Evolutionary conservation across 2,113 vertebrate genomes (phyloP).

Genomic region (Bujurquina vittata): DNA sequence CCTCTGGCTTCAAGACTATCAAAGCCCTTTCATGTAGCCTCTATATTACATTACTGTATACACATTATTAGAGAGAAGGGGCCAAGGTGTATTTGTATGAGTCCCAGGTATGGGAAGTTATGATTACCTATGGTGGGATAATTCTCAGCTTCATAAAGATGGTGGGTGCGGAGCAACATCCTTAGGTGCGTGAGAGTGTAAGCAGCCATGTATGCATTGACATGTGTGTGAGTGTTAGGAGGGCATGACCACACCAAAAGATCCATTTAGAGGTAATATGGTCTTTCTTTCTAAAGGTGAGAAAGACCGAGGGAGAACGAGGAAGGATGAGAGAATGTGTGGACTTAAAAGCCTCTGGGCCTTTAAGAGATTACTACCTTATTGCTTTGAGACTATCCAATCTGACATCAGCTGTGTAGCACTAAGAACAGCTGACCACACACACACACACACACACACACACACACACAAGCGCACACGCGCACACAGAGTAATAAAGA

Average conservation of each 20-base stretch:
- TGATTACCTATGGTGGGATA: constrained; percentile 80
- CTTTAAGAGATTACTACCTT: constrained; percentile 77
- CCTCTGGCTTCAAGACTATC: constrained; percentile 54
- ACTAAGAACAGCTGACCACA: constrained; percentile 72
- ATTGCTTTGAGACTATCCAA: constrained; percentile 80
- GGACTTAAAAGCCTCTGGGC: constrained; percentile 73
- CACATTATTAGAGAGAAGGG: constrained; percentile 74
- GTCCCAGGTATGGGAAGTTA: constrained; percentile 72
- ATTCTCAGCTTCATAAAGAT: constrained; percentile 81
- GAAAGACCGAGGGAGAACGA: constrained; percentile 53
- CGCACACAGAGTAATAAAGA: constrained; percentile 54
- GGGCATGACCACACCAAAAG: constrained; percentile 66
- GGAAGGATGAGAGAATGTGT: constrained; percentile 56
- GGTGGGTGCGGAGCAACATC: constrained; percentile 55
- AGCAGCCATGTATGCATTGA: constrained; percentile 51
- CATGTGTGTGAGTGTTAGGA: constrained; percentile 41
- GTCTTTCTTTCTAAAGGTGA: constrained; percentile 67
- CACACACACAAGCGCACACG: background rate
- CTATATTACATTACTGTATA: constrained; percentile 73
- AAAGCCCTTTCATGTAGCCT: constrained; percentile 46
- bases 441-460: constrained; percentile 33
- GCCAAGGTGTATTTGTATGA: constrained; percentile 71
- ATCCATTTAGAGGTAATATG: constrained; percentile 79
- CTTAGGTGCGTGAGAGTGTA: constrained; percentile 48
- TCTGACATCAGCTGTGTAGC: constrained; percentile 75